These are phyloP conservation scores for Raja brachyura DNA, from an alignment of 2,113 vertebrate species.

Conservation along the genomic window DNA sequence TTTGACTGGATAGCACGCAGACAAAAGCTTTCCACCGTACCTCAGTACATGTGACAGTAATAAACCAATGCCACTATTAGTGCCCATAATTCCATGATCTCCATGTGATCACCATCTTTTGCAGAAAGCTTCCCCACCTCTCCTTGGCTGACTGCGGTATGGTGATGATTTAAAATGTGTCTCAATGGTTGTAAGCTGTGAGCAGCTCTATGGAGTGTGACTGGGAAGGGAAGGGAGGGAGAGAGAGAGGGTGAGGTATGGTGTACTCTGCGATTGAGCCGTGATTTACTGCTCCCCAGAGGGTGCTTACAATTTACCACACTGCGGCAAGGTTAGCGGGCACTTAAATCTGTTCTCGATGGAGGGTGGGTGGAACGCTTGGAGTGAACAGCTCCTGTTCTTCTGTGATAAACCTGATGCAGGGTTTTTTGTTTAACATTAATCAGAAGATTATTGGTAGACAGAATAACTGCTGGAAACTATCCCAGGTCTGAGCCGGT, in stretches of 20 bases:
- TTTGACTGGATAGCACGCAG: too few species aligned
- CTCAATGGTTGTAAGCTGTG: not conserved
- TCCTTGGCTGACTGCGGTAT: not conserved
- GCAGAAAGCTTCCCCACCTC: not conserved
- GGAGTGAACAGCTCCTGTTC: not conserved
- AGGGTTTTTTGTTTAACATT: not conserved
- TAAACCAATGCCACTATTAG: too few species aligned
- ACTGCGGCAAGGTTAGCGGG: not conserved
- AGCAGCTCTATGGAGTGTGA: not conserved
- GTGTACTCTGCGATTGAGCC: not conserved
- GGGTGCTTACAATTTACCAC: not conserved
- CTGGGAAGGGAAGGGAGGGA: not conserved
- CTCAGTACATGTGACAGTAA: too few species aligned
- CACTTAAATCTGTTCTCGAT: not conserved
- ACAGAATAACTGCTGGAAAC: not conserved
- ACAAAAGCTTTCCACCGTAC: too few species aligned
- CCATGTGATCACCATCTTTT: not conserved
- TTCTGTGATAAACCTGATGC: constrained; percentile 9
- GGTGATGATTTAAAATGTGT: not conserved
- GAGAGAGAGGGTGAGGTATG: not conserved
- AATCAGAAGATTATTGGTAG: not conserved
- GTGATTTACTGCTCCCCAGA: not conserved
- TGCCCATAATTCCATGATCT: not conserved
- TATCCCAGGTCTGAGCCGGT: too few species aligned
- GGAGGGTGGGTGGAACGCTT: not conserved